Percentiles rank a stretch among this genome's conserved stretches.
Conservation (phyloP, 2,797 vertebrate species). For the Anguilla anguilla region DNA sequence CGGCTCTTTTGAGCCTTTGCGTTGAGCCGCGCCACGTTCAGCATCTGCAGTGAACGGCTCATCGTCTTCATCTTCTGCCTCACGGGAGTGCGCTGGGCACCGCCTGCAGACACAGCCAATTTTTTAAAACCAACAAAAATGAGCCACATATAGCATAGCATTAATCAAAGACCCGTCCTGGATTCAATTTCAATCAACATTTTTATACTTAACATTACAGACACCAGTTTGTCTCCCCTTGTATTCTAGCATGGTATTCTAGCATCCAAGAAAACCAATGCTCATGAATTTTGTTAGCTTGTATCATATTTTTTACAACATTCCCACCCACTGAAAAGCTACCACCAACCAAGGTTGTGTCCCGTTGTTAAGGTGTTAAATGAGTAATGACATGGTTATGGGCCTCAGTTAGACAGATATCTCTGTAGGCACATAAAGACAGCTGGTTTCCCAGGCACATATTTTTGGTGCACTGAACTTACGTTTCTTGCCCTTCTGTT, state of each 20-base stretch:
- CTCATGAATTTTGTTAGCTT: neutral
- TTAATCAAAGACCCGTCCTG: neutral
- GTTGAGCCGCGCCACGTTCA: conserved; percentile 90
- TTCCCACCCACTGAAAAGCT: neutral
- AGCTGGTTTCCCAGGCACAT: neutral
- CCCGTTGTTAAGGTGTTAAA: neutral
- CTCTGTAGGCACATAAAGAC: neutral
- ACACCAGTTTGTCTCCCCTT: too few relatives aligned
- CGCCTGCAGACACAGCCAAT: conserved; percentile 67
- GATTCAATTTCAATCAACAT: neutral
- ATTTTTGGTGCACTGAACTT: conserved; percentile 39
- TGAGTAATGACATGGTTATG: neutral
- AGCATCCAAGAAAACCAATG: neutral
- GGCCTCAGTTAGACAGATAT: neutral
- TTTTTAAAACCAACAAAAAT: neutral
- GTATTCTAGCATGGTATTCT: too few relatives aligned
- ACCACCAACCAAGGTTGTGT: neutral
- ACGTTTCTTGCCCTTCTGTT: conserved; percentile 77
- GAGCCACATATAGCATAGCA: neutral
- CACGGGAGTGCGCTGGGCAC: conserved; percentile 87
- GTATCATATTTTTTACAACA: neutral
- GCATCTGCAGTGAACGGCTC: conserved; percentile 95
- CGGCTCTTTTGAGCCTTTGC: conserved; percentile 89
- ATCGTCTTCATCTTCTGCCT: conserved; percentile 97
- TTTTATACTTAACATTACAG: neutral